Percentiles rank a stretch among this genome's conserved stretches.
These are phyloP conservation scores for Enteromius paludinosus DNA, from an alignment of 2,797 vertebrate genomes.

Conservation along the genomic window DNA sequence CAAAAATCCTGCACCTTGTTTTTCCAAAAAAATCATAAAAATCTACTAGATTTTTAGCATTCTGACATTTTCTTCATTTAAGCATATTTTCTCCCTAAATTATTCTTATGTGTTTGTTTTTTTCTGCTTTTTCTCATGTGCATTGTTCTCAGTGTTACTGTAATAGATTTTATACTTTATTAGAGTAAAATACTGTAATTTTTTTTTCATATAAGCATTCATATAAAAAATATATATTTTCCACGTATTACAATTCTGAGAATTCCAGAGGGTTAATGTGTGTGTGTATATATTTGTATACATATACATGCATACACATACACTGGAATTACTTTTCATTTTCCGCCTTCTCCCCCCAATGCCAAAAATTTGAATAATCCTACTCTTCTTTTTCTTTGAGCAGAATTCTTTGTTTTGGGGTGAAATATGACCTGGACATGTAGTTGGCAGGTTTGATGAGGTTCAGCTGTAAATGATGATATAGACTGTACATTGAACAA, in stretches of 20 bases:
- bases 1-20: background rate
- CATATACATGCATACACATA: too few species aligned
- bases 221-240: background rate
- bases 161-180: background rate
- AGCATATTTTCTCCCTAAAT: background rate
- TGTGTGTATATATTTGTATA: too few species aligned
- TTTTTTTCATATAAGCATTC: background rate
- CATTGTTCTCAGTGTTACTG: background rate
- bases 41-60: background rate
- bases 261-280: too few species aligned
- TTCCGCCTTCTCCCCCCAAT: background rate
- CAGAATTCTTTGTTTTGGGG: background rate
- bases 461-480: background rate
- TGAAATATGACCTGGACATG: background rate
- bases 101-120: background rate
- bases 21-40: background rate
- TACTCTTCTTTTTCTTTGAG: background rate
- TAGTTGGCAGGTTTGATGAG: background rate
- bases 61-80: background rate
- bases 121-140: background rate
- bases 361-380: background rate
- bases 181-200: constrained; percentile 2
- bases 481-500: constrained; percentile 12
- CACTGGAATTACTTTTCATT: background rate
- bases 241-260: too few species aligned